Percentiles rank a stretch among this genome's conserved stretches.
These are phyloP conservation scores for Cryptocephalus primarius DNA, from an alignment of 2,888 invertebrate genomes.

Conservation along the genomic window DNA sequence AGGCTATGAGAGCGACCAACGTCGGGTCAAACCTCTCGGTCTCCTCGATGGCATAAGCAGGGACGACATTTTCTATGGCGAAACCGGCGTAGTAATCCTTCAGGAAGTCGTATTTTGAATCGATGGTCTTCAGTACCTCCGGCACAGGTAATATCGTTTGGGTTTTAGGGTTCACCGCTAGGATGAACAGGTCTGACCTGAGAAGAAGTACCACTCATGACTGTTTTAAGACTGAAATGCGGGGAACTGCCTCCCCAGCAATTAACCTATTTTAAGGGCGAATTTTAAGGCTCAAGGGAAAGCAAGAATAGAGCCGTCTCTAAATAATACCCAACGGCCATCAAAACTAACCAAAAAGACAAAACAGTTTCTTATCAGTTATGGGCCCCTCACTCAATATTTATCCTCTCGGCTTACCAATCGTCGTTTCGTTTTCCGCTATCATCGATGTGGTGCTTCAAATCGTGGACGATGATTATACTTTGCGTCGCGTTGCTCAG, in stretches of 20 bases:
- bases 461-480: slow-evolving; percentile 69
- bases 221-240: background rate
- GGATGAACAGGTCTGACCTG: slow-evolving; percentile 79
- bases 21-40: slow-evolving; percentile 79
- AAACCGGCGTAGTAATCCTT: slow-evolving; percentile 67
- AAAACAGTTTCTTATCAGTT: no score
- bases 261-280: background rate
- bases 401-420: slow-evolving; percentile 41
- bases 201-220: slow-evolving; percentile 5
- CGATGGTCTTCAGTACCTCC: slow-evolving; percentile 68
- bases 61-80: slow-evolving; percentile 64
- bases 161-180: slow-evolving; percentile 64
- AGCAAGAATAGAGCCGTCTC: background rate
- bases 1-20: slow-evolving; percentile 72
- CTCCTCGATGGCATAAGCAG: slow-evolving; percentile 52
- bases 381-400: background rate
- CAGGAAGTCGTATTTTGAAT: slow-evolving; percentile 75
- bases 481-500: slow-evolving; percentile 66
- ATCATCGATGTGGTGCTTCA: slow-evolving; percentile 61
- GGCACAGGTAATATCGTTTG: slow-evolving; percentile 69
- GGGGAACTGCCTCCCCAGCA: background rate
- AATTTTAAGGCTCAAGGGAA: background rate
- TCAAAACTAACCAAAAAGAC: no score
- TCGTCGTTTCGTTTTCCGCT: slow-evolving; percentile 52
- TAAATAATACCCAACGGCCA: no score